A percentile compares a stretch with the other conserved stretches of the same genome.
Evolutionary conservation across 2,888 invertebrate species (phyloP).

Genomic region (Drosophila neutralis): DNA sequence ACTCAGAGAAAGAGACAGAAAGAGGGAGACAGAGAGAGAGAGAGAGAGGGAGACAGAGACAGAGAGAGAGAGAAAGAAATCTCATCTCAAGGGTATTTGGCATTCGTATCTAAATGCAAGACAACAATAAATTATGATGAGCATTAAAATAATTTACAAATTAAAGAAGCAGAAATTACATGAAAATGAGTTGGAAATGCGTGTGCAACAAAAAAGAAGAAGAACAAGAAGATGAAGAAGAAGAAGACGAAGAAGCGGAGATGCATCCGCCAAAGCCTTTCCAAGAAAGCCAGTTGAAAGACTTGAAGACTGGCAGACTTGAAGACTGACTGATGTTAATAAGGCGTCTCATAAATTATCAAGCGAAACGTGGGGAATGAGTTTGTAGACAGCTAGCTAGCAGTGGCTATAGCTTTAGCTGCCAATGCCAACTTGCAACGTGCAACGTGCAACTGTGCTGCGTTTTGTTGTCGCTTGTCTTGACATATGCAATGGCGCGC

Average conservation of each 20-base stretch:
- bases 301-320: slow-evolving; percentile 52
- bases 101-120: slow-evolving; percentile 5
- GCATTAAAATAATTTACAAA: slow-evolving; percentile 82
- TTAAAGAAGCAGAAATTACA: slow-evolving; percentile 76
- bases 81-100: neutral
- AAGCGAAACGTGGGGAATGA: slow-evolving; percentile 60
- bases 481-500: slow-evolving; percentile 74
- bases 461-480: slow-evolving; percentile 58
- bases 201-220: slow-evolving; percentile 1
- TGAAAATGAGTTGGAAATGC: slow-evolving; percentile 64
- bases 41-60: no score
- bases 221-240: slow-evolving; percentile 1
- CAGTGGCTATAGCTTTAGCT: slow-evolving; percentile 2
- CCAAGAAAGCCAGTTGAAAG: slow-evolving; percentile 66
- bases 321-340: slow-evolving; percentile 75
- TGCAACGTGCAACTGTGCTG: slow-evolving; percentile 23
- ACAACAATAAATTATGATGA: slow-evolving; percentile 68
- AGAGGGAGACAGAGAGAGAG: neutral
- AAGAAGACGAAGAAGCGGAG: slow-evolving; percentile 49
- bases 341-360: slow-evolving; percentile 82
- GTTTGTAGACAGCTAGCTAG: slow-evolving; percentile 1
- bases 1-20: neutral
- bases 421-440: slow-evolving; percentile 42
- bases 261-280: slow-evolving; percentile 69
- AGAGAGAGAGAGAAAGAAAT: neutral